Evolutionary conservation across 2,113 vertebrate species (phyloP).

Genomic region (Pituophis catenifer): DNA sequence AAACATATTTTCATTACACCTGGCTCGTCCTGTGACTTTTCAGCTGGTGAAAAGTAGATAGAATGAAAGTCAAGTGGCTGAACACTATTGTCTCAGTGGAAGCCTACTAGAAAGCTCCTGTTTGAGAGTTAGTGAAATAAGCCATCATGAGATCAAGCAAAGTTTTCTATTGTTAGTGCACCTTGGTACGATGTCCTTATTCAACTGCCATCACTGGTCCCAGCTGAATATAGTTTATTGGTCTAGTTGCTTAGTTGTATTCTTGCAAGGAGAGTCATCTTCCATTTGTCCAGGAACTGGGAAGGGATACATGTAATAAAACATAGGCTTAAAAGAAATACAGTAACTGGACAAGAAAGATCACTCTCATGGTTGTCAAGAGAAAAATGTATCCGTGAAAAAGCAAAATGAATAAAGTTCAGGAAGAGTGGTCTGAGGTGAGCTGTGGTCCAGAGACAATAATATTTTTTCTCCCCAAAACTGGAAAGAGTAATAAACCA

Average conservation of each 20-base stretch:
- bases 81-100: not conserved
- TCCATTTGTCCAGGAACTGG: not conserved
- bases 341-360: not conserved
- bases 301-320: not conserved
- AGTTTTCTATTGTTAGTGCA: not conserved
- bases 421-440: not conserved
- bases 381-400: not conserved
- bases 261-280: not conserved
- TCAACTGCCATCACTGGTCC: not conserved
- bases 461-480: not conserved
- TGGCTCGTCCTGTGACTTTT: not conserved
- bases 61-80: not conserved
- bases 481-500: not conserved
- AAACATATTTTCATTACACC: not conserved
- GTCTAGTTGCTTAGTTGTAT: not conserved
- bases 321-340: not conserved
- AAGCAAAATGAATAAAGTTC: not conserved
- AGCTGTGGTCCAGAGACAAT: not conserved
- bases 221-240: not conserved
- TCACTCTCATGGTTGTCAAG: not conserved
- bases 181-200: not conserved
- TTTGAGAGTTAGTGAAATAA: not conserved
- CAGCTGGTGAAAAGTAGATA: not conserved
- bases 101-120: not conserved
- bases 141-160: not conserved